Evolutionary conservation across 2,797 vertebrate genomes (phyloP).

Genomic region (Tadarida brasiliensis): DNA sequence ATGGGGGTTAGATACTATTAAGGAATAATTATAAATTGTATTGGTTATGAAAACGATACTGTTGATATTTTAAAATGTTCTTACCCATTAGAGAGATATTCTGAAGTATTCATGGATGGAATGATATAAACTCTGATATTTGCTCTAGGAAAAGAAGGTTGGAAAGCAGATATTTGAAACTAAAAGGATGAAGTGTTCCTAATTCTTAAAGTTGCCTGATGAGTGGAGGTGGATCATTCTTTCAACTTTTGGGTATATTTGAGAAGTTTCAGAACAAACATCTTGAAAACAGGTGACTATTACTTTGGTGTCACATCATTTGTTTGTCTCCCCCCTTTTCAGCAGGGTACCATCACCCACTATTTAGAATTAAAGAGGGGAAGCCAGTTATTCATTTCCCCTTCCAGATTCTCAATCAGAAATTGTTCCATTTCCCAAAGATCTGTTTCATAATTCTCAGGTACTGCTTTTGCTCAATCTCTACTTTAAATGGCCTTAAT

Average conservation of each 20-base stretch:
- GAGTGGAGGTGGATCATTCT: background rate
- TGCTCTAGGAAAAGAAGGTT: background rate
- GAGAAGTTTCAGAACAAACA: background rate
- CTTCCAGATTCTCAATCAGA: background rate
- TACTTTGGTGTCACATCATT: background rate
- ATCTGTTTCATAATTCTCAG: background rate
- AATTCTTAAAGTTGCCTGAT: background rate
- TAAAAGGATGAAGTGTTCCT: background rate
- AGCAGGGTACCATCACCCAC: background rate
- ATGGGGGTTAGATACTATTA: background rate
- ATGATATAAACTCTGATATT: background rate
- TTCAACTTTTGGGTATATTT: background rate
- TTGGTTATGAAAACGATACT: constrained; percentile 19
- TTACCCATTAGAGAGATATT: constrained; percentile 19
- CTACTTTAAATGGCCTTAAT: background rate
- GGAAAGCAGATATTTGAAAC: background rate
- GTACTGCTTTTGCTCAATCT: background rate
- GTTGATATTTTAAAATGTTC: background rate
- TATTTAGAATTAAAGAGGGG: background rate
- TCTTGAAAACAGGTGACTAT: background rate
- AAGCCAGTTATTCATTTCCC: background rate
- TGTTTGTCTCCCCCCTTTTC: background rate
- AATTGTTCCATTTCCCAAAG: background rate
- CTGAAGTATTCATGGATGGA: background rate
- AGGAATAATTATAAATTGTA: constrained; percentile 6